Evolutionary conservation across 2,888 invertebrate genomes (phyloP).

Genomic region (Craniophora ligustri): DNA sequence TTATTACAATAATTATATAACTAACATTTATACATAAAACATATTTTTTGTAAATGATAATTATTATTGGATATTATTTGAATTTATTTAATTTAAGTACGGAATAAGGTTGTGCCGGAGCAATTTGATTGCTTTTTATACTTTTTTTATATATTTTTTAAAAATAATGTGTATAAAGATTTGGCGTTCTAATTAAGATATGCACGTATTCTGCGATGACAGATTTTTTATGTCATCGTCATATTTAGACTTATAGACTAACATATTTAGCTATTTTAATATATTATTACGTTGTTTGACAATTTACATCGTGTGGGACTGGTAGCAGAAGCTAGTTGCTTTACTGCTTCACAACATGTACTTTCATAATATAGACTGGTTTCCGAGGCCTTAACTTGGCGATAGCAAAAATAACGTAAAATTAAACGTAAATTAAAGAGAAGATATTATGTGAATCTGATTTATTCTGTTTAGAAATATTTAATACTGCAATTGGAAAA

Average conservation of each 20-base stretch:
- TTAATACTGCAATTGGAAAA: no score
- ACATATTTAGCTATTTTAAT: constrained; percentile 22
- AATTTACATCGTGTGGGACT: constrained; percentile 14
- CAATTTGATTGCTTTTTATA: constrained; percentile 80
- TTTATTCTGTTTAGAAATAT: no score
- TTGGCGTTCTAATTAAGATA: constrained; percentile 40
- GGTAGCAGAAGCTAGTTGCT: constrained; percentile 27
- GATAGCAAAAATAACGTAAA: not conserved
- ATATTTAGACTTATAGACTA: constrained; percentile 29
- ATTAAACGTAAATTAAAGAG: not conserved
- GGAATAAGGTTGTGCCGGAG: constrained; percentile 77
- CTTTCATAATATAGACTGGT: constrained; percentile 20
- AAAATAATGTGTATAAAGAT: constrained; percentile 49
- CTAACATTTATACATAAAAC: constrained; percentile 60
- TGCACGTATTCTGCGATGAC: constrained; percentile 30
- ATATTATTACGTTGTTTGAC: constrained; percentile 10
- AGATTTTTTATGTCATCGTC: constrained; percentile 31
- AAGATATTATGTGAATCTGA: no score
- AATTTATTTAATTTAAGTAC: constrained; percentile 57
- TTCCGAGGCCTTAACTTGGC: constrained; percentile 4
- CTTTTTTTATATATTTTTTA: constrained; percentile 41
- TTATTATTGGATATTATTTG: constrained; percentile 46
- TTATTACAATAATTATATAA: constrained; percentile 64
- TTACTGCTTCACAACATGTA: constrained; percentile 30
- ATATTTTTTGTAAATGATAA: constrained; percentile 58